phyloP scores from a whole-genome alignment of 2,888 invertebrate genomes.

The Drosophila mettleri region DNA sequence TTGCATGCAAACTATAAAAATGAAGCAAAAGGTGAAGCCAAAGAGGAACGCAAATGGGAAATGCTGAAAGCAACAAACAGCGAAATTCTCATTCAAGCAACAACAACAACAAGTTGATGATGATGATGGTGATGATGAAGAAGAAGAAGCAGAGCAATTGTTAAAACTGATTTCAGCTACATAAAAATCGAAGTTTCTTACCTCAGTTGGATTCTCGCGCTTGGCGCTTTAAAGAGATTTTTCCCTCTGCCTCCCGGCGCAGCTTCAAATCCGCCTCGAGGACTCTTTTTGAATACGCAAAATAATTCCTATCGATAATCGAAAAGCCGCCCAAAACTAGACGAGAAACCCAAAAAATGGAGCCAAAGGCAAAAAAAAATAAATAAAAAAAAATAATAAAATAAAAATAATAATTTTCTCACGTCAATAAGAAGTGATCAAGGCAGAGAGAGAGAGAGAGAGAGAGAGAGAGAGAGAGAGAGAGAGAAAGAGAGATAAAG shows the following conservation, averaged over 20 bases:
- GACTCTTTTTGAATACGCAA: background rate
- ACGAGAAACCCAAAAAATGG: background rate
- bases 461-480: background rate
- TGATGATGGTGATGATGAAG: slow-evolving; percentile 1
- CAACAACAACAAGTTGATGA: slow-evolving; percentile 15
- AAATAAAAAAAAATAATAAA: no score
- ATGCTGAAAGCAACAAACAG: slow-evolving; percentile 15
- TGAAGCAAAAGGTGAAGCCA: background rate
- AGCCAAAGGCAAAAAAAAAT: background rate
- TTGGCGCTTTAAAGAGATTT: background rate
- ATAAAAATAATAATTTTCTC: no score
- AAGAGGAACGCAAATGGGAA: slow-evolving; percentile 8
- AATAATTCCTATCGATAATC: background rate
- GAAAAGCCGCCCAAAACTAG: background rate
- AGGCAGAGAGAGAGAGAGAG: background rate
- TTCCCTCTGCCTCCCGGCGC: background rate
- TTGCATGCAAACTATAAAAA: slow-evolving; percentile 1
- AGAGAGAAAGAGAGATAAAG: no score
- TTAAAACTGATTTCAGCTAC: slow-evolving; percentile 1
- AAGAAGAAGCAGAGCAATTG: slow-evolving; percentile 11
- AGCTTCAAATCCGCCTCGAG: background rate
- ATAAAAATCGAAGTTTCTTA: background rate
- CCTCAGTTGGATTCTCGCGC: background rate
- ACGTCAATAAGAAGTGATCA: no score
- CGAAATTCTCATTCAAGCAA: slow-evolving; percentile 41